Conservation (phyloP, 2,797 vertebrate species). For the Toxotes lorentzi region DNA sequence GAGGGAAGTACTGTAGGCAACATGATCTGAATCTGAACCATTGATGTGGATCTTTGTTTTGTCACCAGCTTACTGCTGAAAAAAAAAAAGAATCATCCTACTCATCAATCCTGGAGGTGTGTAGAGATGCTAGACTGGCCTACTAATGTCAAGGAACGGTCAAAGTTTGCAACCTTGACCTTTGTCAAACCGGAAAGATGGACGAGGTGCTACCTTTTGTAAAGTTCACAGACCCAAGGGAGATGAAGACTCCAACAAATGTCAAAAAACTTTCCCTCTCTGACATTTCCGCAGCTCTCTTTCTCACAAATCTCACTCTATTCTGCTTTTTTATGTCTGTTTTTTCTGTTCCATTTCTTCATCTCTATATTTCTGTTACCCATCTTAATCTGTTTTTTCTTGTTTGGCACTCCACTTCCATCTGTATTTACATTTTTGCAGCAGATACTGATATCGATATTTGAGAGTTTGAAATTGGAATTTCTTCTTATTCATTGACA, state of each 20-base stretch:
- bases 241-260: constrained; percentile 7
- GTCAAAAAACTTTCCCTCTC: constrained; percentile 1
- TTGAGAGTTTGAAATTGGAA: too few relatives aligned
- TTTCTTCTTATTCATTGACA: too few relatives aligned
- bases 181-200: constrained; percentile 27
- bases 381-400: neutral
- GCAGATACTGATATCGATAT: too few relatives aligned
- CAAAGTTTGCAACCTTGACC: constrained; percentile 47
- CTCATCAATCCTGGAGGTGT: constrained; percentile 11
- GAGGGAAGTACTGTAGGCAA: constrained; percentile 21
- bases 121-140: neutral
- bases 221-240: constrained; percentile 19
- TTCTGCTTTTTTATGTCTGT: neutral
- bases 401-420: too few relatives aligned
- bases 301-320: neutral
- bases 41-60: constrained; percentile 27
- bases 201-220: constrained; percentile 7
- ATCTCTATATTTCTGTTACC: neutral
- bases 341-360: neutral
- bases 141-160: constrained; percentile 13
- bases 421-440: too few relatives aligned
- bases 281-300: constrained; percentile 32
- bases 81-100: neutral
- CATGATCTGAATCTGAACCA: constrained; percentile 40
- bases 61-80: neutral